phyloP scores from a whole-genome alignment of 1,140 invertebrate species.

The Ectropis grisescens region DNA sequence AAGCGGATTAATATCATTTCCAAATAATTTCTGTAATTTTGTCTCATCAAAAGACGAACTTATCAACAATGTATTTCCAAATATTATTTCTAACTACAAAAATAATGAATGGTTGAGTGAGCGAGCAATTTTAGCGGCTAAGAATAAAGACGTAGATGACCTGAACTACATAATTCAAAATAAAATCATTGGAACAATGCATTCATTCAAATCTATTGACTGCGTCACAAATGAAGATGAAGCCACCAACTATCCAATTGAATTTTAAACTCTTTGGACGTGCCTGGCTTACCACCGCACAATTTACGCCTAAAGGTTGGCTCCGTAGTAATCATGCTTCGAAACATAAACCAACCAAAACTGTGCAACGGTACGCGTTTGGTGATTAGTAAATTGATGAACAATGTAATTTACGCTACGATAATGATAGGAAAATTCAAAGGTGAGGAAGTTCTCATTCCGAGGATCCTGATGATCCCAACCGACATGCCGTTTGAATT shows the following conservation, averaged over 20 bases:
- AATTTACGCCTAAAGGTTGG: constrained; percentile 22
- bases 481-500: constrained; percentile 8
- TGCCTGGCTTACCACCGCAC: constrained; percentile 18
- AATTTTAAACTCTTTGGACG: constrained; percentile 19
- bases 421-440: constrained; percentile 20
- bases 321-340: constrained; percentile 20
- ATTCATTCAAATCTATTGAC: constrained; percentile 28
- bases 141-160: constrained; percentile 25
- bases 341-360: constrained; percentile 21
- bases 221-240: constrained; percentile 20
- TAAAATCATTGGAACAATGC: constrained; percentile 16
- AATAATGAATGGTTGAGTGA: constrained; percentile 34
- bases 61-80: constrained; percentile 27
- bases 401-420: constrained; percentile 17
- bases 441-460: constrained; percentile 8
- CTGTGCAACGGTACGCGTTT: constrained; percentile 18
- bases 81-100: constrained; percentile 19
- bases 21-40: constrained; percentile 33
- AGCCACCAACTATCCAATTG: constrained; percentile 20
- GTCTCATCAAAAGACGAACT: constrained; percentile 28
- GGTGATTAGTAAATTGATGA: constrained; percentile 17
- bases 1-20: constrained; percentile 37
- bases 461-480: constrained; percentile 10
- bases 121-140: constrained; percentile 17
- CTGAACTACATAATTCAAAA: constrained; percentile 22